phyloP scores from a whole-genome alignment of 2,888 invertebrate species.

The Drosophila parthenogenetica region DNA sequence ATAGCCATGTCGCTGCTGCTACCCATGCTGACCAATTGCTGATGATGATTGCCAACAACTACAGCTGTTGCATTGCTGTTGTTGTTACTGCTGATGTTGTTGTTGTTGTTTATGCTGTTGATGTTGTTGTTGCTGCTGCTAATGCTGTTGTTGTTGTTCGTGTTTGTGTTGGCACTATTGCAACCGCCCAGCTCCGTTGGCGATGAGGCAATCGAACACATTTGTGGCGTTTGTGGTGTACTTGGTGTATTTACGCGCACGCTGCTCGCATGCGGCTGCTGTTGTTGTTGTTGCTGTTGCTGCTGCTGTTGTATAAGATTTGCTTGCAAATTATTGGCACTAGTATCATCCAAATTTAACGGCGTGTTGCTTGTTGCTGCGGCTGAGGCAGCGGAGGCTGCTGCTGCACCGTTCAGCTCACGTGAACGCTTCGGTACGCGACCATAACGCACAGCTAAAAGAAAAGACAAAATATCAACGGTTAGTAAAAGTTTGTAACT shows the following conservation, averaged over 20 bases:
- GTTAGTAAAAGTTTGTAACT: conserved; percentile 4
- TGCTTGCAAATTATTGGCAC: conserved; percentile 66
- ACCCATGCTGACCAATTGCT: conserved; percentile 69
- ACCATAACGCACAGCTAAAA: conserved; percentile 96
- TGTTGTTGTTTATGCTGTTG: conserved; percentile 64
- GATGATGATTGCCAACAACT: conserved; percentile 67
- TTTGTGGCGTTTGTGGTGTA: conserved; percentile 86
- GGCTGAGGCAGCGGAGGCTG: conserved; percentile 47
- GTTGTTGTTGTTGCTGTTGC: conserved; percentile 62
- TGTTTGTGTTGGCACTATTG: conserved; percentile 81
- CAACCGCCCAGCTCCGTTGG: conserved; percentile 84
- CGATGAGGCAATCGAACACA: conserved; percentile 85
- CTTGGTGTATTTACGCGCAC: conserved; percentile 86
- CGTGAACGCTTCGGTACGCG: conserved; percentile 97
- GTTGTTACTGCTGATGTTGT: conserved; percentile 48
- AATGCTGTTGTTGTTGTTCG: conserved; percentile 58
- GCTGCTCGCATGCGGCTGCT: conserved; percentile 74
- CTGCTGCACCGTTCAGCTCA: conserved; percentile 88
- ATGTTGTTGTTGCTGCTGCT: conserved; percentile 56
- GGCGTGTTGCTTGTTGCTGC: conserved; percentile 53
- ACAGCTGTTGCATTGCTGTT: conserved; percentile 72
- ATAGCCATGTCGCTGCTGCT: conserved; percentile 59
- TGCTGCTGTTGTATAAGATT: conserved; percentile 56
- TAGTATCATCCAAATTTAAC: conserved; percentile 71
- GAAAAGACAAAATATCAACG: conserved; percentile 10